These are phyloP conservation scores for Crypturellus tataupa DNA, from an alignment of 2,797 vertebrate genomes.

Conservation along the genomic window DNA sequence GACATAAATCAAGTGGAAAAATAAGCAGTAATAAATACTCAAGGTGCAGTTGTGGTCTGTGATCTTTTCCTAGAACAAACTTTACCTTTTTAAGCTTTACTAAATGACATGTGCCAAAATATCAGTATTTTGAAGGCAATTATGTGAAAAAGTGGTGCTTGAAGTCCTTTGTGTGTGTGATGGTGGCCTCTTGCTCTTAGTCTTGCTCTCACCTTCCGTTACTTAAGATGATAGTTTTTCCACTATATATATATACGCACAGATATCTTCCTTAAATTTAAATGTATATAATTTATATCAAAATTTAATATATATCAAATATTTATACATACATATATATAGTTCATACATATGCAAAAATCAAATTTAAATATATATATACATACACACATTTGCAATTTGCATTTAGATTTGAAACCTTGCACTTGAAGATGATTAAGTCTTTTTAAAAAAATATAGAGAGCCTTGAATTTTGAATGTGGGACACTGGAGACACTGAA, in stretches of 20 bases:
- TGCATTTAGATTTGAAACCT: background rate
- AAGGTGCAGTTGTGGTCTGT: background rate
- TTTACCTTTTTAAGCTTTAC: background rate
- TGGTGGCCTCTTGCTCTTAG: no score
- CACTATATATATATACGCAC: background rate
- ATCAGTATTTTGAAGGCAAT: background rate
- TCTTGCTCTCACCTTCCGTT: no score
- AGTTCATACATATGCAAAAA: background rate
- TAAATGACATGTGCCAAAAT: background rate
- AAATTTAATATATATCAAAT: no score
- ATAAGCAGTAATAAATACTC: background rate
- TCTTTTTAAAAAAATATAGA: background rate
- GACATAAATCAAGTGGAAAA: background rate
- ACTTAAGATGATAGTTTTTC: background rate
- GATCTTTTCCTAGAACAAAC: background rate
- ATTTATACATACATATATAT: background rate
- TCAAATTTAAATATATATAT: no score
- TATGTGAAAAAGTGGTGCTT: background rate
- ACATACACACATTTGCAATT: background rate
- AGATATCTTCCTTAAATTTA: no score
- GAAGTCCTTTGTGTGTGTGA: background rate
- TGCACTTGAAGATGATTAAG: background rate
- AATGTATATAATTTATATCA: background rate
- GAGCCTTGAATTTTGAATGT: background rate
- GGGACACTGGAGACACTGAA: no score